Conservation (phyloP, 2,113 vertebrate species). For the Dasyornis broadbenti region DNA sequence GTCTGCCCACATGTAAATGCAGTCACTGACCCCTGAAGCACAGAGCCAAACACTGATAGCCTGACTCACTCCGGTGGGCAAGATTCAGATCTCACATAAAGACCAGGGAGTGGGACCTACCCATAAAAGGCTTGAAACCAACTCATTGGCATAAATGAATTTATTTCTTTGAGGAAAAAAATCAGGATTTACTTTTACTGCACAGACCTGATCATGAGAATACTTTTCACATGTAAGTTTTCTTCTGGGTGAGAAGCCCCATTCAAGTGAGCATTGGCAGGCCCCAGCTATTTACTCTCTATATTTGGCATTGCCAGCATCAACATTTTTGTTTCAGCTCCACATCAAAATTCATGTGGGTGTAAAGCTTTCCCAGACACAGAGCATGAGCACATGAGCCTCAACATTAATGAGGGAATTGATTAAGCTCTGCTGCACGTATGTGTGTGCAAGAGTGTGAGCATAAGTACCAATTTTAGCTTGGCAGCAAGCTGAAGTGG, state of each 20-base stretch:
- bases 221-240: slow-evolving; percentile 32
- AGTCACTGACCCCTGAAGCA: slow-evolving; percentile 13
- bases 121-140: background rate
- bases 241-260: slow-evolving; percentile 41
- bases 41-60: background rate
- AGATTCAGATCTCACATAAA: background rate
- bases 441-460: slow-evolving; percentile 23
- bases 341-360: slow-evolving; percentile 61
- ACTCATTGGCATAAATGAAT: background rate
- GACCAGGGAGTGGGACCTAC: background rate
- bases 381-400: slow-evolving; percentile 31
- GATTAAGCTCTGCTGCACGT: slow-evolving; percentile 37
- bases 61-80: background rate
- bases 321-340: slow-evolving; percentile 64
- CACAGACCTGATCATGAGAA: background rate
- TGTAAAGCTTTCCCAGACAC: slow-evolving; percentile 58
- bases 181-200: background rate
- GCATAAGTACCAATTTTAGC: background rate
- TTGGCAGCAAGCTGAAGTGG: background rate
- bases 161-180: background rate
- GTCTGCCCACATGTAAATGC: slow-evolving; percentile 5
- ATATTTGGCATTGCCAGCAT: slow-evolving; percentile 32
- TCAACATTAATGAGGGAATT: slow-evolving; percentile 42
- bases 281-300: slow-evolving; percentile 51
- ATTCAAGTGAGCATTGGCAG: slow-evolving; percentile 51